Evolutionary conservation across 2,888 invertebrate species (phyloP).

Genomic region (Ornithoptera priamus): DNA sequence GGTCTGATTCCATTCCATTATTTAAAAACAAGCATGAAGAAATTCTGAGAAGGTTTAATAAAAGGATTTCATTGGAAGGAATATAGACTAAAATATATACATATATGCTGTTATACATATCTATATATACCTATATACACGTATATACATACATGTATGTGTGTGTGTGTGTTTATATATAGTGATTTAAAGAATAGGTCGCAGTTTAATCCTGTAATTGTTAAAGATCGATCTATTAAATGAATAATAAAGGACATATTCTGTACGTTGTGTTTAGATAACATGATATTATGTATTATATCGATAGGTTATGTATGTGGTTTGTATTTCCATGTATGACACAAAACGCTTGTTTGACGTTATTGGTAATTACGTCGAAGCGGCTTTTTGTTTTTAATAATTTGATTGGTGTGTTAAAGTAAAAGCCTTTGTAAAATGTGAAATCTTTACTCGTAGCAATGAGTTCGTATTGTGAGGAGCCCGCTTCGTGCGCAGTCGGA

Average conservation of each 20-base stretch:
- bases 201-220: not conserved
- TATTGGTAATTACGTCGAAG: not conserved
- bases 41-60: no score
- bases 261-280: not conserved
- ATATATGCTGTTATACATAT: no score
- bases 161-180: not conserved
- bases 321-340: not conserved
- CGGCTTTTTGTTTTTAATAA: constrained; percentile 9
- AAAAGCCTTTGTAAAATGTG: constrained; percentile 19
- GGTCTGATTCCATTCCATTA: no score
- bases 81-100: no score
- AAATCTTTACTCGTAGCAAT: constrained; percentile 30
- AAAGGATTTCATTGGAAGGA: no score
- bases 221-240: not conserved
- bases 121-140: no score
- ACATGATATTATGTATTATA: not conserved
- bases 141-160: no score
- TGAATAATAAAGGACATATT: not conserved
- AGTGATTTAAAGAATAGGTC: not conserved
- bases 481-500: constrained; percentile 52
- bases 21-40: no score
- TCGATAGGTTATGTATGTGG: no score
- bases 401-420: constrained; percentile 3
- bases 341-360: not conserved
- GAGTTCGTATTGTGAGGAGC: constrained; percentile 31